Percentiles rank a stretch among this genome's conserved stretches.
These are phyloP conservation scores for Eulemur mongoz DNA, from an alignment of 2,797 vertebrate species.

Conservation along the genomic window DNA sequence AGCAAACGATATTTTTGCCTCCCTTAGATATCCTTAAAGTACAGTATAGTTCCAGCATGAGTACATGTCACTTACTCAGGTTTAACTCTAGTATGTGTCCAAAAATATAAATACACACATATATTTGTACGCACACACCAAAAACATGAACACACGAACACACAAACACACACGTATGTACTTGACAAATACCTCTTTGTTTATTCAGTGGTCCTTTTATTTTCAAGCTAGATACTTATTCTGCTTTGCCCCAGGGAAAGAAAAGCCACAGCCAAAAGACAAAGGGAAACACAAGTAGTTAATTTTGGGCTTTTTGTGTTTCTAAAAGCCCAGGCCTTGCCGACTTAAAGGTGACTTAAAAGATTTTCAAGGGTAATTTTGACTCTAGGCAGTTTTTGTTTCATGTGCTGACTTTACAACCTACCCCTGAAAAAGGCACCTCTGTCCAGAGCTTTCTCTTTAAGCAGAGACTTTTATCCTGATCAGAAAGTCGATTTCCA, in stretches of 20 bases:
- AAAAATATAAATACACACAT: not conserved
- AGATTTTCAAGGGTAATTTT: constrained; percentile 78
- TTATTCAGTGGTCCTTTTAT: not conserved
- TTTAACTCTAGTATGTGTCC: not conserved
- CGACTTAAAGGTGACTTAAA: constrained; percentile 67
- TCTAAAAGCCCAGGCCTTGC: constrained; percentile 59
- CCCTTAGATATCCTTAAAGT: not conserved
- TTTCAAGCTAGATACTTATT: constrained; percentile 51
- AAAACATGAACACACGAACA: not conserved
- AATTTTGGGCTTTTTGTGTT: constrained; percentile 66
- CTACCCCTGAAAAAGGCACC: constrained; percentile 76
- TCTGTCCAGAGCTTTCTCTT: constrained; percentile 74
- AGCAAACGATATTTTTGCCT: not conserved
- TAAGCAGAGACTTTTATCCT: constrained; percentile 75
- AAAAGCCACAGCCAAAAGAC: constrained; percentile 50
- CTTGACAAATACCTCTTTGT: not conserved
- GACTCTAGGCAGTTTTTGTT: constrained; percentile 74
- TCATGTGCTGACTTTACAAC: constrained; percentile 79
- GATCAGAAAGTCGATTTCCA: constrained; percentile 80
- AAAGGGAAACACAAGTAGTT: constrained; percentile 73
- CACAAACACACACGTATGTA: fast-evolving
- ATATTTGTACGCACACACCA: not conserved
- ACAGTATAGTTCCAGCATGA: not conserved
- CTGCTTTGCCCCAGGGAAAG: not conserved
- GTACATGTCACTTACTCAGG: not conserved